Conservation (phyloP, 2,888 invertebrate species). For the Colostygia pectinataria region DNA sequence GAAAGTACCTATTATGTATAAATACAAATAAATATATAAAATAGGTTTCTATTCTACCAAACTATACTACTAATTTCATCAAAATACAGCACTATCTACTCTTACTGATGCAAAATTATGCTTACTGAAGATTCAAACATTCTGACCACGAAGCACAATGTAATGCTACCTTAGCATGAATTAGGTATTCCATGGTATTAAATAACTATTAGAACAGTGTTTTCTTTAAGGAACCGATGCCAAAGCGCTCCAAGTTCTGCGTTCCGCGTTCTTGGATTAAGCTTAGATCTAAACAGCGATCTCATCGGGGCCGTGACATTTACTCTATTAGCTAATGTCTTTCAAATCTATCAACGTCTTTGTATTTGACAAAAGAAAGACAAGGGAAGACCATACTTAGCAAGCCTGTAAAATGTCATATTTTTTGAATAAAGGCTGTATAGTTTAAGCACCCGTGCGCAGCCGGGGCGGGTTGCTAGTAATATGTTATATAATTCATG, state of each 20-base stretch:
- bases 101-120: constrained; percentile 17
- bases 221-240: background rate
- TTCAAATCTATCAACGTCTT: too few species aligned
- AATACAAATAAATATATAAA: constrained; percentile 1
- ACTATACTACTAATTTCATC: constrained; percentile 9
- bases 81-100: constrained; percentile 16
- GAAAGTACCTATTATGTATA: background rate
- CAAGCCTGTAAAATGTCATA: too few species aligned
- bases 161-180: background rate
- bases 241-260: background rate
- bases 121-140: constrained; percentile 16
- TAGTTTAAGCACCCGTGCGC: too few species aligned
- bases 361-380: too few species aligned
- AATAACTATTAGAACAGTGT: too few species aligned
- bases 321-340: too few species aligned
- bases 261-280: too few species aligned
- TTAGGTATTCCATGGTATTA: background rate
- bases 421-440: too few species aligned
- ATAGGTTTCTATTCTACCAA: constrained; percentile 3
- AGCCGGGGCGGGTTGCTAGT: too few species aligned
- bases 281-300: too few species aligned
- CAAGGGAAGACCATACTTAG: too few species aligned
- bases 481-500: background rate
- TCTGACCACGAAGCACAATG: background rate
- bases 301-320: too few species aligned